These are phyloP conservation scores for Caradrina kadenii DNA, from an alignment of 2,888 invertebrate species.

Conservation along the genomic window DNA sequence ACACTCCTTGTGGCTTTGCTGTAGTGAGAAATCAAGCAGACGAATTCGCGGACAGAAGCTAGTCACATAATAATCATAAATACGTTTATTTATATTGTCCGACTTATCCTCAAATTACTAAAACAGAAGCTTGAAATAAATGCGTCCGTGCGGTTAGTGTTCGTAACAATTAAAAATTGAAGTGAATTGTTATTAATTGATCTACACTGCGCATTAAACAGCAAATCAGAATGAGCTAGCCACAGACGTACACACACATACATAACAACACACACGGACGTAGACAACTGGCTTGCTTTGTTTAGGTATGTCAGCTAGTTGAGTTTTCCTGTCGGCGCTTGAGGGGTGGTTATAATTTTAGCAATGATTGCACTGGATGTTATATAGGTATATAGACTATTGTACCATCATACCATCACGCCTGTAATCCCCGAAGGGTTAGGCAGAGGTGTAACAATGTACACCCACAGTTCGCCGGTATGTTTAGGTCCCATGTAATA, in stretches of 20 bases:
- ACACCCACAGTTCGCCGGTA: no score
- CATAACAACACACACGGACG: background rate
- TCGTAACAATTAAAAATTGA: background rate
- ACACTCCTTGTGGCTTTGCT: no score
- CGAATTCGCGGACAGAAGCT: no score
- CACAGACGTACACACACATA: background rate
- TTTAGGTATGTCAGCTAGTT: background rate
- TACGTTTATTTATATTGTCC: background rate
- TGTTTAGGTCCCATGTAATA: no score
- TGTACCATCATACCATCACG: no score
- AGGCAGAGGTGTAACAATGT: no score
- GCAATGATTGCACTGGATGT: no score
- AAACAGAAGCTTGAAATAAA: background rate
- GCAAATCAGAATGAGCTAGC: no score
- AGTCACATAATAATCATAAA: no score
- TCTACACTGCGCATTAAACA: background rate
- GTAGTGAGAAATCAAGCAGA: no score
- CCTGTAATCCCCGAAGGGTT: no score
- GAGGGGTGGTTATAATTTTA: background rate
- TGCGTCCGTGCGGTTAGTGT: slow-evolving; percentile 10
- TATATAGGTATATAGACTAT: no score
- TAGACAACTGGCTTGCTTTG: background rate
- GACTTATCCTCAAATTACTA: background rate
- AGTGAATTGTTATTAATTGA: background rate
- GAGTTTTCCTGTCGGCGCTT: background rate